phyloP scores from a whole-genome alignment of 2,888 invertebrate genomes.

The Mongoloraphidia duomilia region DNA sequence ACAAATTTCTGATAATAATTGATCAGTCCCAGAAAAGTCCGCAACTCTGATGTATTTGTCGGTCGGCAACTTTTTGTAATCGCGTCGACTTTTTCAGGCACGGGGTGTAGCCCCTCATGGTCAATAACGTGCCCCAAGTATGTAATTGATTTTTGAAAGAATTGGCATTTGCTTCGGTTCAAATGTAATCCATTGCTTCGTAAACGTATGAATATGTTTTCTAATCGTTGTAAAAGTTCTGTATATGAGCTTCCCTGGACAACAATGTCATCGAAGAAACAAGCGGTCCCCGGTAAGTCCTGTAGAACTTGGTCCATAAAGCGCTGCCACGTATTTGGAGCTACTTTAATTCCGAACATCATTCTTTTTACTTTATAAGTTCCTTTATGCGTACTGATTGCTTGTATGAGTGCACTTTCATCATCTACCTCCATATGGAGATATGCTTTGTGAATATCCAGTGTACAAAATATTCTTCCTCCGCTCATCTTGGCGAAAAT shows the following conservation, averaged over 20 bases:
- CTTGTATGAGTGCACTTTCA: conserved; percentile 4
- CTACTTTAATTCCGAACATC: conserved; percentile 20
- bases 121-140: conserved; percentile 13
- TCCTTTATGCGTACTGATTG: conserved; percentile 18
- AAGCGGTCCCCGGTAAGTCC: conserved; percentile 16
- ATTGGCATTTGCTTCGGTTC: conserved; percentile 14
- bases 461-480: neutral
- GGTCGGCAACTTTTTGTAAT: conserved; percentile 2
- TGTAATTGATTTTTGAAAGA: conserved; percentile 12
- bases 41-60: conserved; percentile 1
- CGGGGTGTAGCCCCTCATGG: conserved; percentile 3
- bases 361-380: conserved; percentile 19
- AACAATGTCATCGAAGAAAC: conserved; percentile 21
- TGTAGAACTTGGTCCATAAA: conserved; percentile 20
- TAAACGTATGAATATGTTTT: conserved; percentile 1
- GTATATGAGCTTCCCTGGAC: conserved; percentile 14
- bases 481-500: too few species aligned
- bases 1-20: conserved; percentile 20
- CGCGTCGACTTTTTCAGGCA: conserved; percentile 5
- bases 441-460: conserved; percentile 10
- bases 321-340: conserved; percentile 19
- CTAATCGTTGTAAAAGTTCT: conserved; percentile 5
- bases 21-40: conserved; percentile 11
- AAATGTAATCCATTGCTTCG: conserved; percentile 4
- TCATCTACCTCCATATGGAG: conserved; percentile 8